Percentiles rank a stretch among this genome's conserved stretches.
Conservation (phyloP, 2,113 vertebrate species). For the Chaetodon auriga region DNA sequence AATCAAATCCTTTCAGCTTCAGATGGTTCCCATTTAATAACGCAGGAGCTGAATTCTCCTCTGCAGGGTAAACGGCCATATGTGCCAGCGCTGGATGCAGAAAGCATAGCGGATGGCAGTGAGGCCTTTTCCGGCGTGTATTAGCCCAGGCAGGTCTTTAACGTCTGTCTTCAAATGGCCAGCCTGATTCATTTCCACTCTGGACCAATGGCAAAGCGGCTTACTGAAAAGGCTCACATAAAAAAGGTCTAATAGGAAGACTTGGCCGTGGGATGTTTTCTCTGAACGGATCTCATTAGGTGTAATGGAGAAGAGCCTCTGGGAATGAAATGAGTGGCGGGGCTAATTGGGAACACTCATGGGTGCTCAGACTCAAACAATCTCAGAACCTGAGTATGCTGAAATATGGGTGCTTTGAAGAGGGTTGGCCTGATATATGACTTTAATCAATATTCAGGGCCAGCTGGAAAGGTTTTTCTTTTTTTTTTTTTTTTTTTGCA, state of each 20-base stretch:
- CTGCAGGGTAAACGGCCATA: constrained; percentile 37
- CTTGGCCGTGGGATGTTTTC: constrained; percentile 55
- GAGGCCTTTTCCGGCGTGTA: constrained; percentile 7
- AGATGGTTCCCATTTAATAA: constrained; percentile 75
- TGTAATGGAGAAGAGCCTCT: constrained; percentile 67
- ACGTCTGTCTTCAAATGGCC: constrained; percentile 50
- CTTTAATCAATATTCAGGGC: constrained; percentile 38
- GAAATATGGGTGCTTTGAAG: constrained; percentile 32
- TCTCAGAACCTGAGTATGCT: constrained; percentile 17
- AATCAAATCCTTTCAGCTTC: constrained; percentile 71
- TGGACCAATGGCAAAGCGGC: constrained; percentile 44
- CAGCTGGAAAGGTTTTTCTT: neutral
- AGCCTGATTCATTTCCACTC: constrained; percentile 32
- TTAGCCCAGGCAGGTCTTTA: constrained; percentile 49
- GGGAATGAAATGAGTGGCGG: constrained; percentile 55
- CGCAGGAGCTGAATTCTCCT: constrained; percentile 38
- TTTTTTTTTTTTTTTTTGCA: neutral
- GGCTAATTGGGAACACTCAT: constrained; percentile 71
- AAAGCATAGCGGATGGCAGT: constrained; percentile 17
- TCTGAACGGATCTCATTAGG: constrained; percentile 66
- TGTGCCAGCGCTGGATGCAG: constrained; percentile 44
- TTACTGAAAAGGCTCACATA: constrained; percentile 38
- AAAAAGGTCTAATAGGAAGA: constrained; percentile 44
- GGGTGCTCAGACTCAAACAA: constrained; percentile 50
- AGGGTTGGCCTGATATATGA: constrained; percentile 3